phyloP scores from a whole-genome alignment of 1,140 invertebrate genomes.

The Micrasema longulum region DNA sequence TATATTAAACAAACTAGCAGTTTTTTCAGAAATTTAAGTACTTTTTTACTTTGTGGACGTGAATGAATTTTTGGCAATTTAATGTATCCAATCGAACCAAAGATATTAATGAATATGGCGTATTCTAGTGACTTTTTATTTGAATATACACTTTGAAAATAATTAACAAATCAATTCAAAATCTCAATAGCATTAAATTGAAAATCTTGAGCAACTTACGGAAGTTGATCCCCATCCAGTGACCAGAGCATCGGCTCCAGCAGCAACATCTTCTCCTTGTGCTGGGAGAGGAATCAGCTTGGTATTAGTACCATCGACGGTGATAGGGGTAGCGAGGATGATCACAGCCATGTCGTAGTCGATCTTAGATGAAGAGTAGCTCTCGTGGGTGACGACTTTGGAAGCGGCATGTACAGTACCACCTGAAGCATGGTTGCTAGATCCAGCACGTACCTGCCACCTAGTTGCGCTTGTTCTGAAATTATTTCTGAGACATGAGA shows the following conservation, averaged over 20 bases:
- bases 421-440: conserved; percentile 30
- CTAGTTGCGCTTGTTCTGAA: conserved; percentile 22
- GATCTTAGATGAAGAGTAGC: conserved; percentile 11
- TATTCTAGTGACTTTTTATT: too few relatives aligned
- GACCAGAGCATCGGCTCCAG: conserved; percentile 56
- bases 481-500: too few relatives aligned
- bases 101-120: too few relatives aligned
- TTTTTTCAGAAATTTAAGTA: too few relatives aligned
- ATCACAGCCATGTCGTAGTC: conserved; percentile 42
- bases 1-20: too few relatives aligned
- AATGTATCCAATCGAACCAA: too few relatives aligned
- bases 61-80: too few relatives aligned
- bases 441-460: conserved; percentile 45
- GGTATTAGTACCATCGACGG: conserved; percentile 6
- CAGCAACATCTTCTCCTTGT: conserved; percentile 50
- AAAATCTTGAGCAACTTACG: conserved; percentile 23
- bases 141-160: too few relatives aligned
- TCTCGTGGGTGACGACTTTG: conserved; percentile 9
- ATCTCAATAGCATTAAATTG: too few relatives aligned
- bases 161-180: too few relatives aligned
- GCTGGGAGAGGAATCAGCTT: conserved; percentile 34
- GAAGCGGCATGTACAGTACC: conserved; percentile 12
- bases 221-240: conserved; percentile 61
- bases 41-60: too few relatives aligned
- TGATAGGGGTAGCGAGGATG: conserved; percentile 14